These are phyloP conservation scores for Drosophila rufa DNA, from an alignment of 1,140 invertebrate species.

Conservation along the genomic window DNA sequence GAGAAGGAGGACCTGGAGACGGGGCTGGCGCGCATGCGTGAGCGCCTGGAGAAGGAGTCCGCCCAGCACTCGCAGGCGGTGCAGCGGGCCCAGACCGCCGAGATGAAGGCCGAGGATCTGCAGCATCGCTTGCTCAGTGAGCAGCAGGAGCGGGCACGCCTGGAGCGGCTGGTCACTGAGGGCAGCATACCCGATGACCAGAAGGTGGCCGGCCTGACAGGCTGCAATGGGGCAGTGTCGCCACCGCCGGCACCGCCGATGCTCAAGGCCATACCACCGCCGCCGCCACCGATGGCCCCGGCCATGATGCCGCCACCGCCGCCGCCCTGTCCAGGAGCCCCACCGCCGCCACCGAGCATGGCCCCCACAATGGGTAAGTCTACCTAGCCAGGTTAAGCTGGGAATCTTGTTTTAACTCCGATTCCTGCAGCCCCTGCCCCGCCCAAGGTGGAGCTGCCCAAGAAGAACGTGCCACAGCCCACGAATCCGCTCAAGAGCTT, in stretches of 20 bases:
- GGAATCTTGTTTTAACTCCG: neutral
- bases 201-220: constrained; percentile 88
- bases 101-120: constrained; percentile 90
- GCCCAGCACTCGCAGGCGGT: constrained; percentile 94
- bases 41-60: constrained; percentile 95
- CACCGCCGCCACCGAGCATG: constrained; percentile 85
- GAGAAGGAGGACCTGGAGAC: constrained; percentile 97
- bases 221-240: constrained; percentile 85
- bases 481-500: constrained; percentile 97
- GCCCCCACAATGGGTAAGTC: constrained; percentile 74
- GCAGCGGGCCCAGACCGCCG: constrained; percentile 91
- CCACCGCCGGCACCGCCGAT: constrained; percentile 88
- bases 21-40: constrained; percentile 93
- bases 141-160: constrained; percentile 91
- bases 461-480: constrained; percentile 94
- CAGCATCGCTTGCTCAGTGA: constrained; percentile 92
- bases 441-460: constrained; percentile 86
- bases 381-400: rapidly evolving
- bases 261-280: constrained; percentile 86
- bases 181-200: constrained; percentile 97
- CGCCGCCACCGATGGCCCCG: constrained; percentile 86
- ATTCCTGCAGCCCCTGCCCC: constrained; percentile 85
- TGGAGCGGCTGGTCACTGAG: constrained; percentile 94
- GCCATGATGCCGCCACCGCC: constrained; percentile 85
- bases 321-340: constrained; percentile 86